phyloP scores from a whole-genome alignment of 2,888 invertebrate species.

The Nipponacmea schrenckii region DNA sequence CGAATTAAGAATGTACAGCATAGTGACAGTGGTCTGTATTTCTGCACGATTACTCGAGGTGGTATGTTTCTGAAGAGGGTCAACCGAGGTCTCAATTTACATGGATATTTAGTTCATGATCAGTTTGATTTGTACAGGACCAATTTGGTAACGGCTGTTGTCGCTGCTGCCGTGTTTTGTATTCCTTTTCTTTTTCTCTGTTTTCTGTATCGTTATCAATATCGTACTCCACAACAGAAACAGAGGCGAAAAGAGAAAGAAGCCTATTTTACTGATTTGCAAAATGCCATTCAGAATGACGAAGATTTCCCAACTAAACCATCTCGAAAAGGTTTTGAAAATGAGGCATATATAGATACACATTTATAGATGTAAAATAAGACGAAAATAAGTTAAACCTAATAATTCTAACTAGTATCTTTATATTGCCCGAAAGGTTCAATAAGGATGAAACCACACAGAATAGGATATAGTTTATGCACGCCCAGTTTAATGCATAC shows the following conservation, averaged over 20 bases:
- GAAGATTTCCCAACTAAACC: not conserved
- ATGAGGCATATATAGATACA: not conserved
- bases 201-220: not conserved
- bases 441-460: no score
- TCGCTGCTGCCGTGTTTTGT: not conserved
- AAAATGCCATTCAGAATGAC: not conserved
- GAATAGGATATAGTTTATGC: no score
- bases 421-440: no score
- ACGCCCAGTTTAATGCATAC: no score
- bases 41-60: not conserved
- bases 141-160: not conserved
- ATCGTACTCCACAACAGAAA: not conserved
- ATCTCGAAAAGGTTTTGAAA: not conserved
- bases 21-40: not conserved
- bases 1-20: not conserved
- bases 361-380: not conserved
- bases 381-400: no score
- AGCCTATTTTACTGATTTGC: not conserved
- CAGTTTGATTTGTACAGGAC: not conserved
- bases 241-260: not conserved
- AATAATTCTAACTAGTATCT: no score
- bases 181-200: not conserved
- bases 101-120: not conserved
- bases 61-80: not conserved
- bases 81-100: not conserved